Conservation (phyloP, 2,888 invertebrate genomes). For the Cordylochernes scorpioides region DNA sequence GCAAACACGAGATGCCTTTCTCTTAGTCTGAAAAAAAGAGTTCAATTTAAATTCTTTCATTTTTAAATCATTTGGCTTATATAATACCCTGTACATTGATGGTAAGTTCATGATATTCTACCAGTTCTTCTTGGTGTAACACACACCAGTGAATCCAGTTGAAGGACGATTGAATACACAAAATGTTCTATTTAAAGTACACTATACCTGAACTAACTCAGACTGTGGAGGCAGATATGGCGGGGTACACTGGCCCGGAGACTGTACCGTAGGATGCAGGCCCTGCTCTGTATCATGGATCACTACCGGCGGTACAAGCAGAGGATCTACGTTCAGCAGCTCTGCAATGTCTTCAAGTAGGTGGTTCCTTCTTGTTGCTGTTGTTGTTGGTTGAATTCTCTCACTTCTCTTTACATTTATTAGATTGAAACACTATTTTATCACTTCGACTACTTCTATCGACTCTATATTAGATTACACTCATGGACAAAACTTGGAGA, state of each 20-base stretch:
- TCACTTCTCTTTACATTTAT: neutral
- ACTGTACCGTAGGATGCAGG: slow-evolving; percentile 55
- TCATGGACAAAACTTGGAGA: no score
- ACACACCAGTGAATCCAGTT: no score
- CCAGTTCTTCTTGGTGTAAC: no score
- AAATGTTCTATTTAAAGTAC: neutral
- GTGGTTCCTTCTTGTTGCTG: neutral
- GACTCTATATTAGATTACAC: no score
- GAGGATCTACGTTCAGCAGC: slow-evolving; percentile 29
- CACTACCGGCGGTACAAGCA: slow-evolving; percentile 53
- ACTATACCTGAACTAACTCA: no score
- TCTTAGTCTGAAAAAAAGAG: no score
- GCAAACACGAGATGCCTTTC: no score
- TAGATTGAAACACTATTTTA: neutral
- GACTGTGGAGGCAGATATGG: slow-evolving; percentile 30
- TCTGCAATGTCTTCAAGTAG: neutral
- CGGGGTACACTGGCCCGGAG: slow-evolving; percentile 50
- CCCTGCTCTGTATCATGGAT: slow-evolving; percentile 49
- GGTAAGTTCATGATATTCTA: no score
- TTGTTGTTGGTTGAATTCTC: neutral
- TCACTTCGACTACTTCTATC: no score
- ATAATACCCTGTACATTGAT: no score
- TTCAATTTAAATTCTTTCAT: no score
- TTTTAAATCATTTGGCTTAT: no score
- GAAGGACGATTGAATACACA: neutral